phyloP scores from a whole-genome alignment of 2,113 vertebrate species.

The Leucopsar rothschildi region DNA sequence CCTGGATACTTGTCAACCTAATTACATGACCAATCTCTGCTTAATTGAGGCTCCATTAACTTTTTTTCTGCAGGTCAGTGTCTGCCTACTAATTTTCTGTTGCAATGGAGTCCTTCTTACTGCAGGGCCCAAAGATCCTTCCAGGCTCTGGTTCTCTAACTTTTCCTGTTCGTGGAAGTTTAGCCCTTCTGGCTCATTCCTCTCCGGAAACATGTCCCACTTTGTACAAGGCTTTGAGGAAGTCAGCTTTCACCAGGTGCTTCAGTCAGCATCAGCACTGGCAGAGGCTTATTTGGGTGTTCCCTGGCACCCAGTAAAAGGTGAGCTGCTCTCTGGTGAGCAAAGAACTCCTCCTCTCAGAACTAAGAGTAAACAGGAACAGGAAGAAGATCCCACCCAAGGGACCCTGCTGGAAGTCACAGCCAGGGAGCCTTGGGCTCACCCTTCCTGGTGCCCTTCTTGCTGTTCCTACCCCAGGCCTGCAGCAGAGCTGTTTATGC shows the following conservation, averaged over 20 bases:
- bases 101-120: neutral
- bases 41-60: slow-evolving; percentile 1
- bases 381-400: neutral
- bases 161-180: neutral
- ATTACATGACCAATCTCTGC: neutral
- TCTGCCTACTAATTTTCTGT: neutral
- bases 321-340: neutral
- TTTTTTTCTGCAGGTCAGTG: neutral
- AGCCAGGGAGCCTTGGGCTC: neutral
- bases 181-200: neutral
- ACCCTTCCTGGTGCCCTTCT: accelerated
- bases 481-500: neutral
- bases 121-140: neutral
- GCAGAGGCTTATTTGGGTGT: neutral
- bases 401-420: neutral
- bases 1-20: neutral
- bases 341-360: neutral
- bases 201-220: neutral
- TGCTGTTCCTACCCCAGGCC: neutral
- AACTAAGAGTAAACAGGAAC: neutral
- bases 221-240: neutral
- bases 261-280: neutral
- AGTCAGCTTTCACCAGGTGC: neutral
- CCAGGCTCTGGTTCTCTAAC: neutral
- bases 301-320: neutral